Conservation (phyloP, 1,140 invertebrate genomes). For the Drosophila persimilis region DNA sequence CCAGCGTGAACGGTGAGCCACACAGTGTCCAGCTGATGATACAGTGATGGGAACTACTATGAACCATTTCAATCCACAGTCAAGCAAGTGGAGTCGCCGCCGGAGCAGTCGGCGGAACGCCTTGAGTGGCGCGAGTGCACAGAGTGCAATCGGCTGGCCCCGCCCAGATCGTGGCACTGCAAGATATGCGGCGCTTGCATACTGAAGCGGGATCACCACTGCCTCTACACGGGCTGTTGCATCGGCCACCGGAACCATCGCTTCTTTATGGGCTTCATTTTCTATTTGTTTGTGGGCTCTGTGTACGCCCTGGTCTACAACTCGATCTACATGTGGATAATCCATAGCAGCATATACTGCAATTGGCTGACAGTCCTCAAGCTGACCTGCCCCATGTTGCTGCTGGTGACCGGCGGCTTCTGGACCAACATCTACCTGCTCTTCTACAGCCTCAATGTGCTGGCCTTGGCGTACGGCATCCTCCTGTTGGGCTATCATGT, state of each 20-base stretch:
- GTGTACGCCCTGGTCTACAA: constrained; percentile 89
- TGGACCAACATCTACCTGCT: constrained; percentile 85
- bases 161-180: constrained; percentile 96
- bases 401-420: constrained; percentile 85
- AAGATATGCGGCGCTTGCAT: constrained; percentile 91
- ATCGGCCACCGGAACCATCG: constrained; percentile 94
- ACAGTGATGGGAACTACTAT: no score
- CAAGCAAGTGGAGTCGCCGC: constrained; percentile 15
- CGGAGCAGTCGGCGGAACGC: constrained; percentile 11
- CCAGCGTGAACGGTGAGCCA: constrained; percentile 62
- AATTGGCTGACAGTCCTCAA: constrained; percentile 86
- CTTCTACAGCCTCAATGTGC: constrained; percentile 87
- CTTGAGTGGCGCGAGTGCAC: constrained; percentile 47
- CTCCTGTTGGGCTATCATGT: constrained; percentile 89
- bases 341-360: constrained; percentile 82
- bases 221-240: constrained; percentile 94
- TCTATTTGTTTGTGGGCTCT: constrained; percentile 90
- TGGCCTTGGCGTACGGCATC: constrained; percentile 88
- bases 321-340: constrained; percentile 86
- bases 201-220: constrained; percentile 96
- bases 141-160: constrained; percentile 86
- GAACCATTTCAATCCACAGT: constrained; percentile 2
- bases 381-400: constrained; percentile 86
- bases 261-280: constrained; percentile 92
- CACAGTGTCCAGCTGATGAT: no score